Evolutionary conservation across 2,113 vertebrate genomes (phyloP).

Genomic region (Anhinga rufa): DNA sequence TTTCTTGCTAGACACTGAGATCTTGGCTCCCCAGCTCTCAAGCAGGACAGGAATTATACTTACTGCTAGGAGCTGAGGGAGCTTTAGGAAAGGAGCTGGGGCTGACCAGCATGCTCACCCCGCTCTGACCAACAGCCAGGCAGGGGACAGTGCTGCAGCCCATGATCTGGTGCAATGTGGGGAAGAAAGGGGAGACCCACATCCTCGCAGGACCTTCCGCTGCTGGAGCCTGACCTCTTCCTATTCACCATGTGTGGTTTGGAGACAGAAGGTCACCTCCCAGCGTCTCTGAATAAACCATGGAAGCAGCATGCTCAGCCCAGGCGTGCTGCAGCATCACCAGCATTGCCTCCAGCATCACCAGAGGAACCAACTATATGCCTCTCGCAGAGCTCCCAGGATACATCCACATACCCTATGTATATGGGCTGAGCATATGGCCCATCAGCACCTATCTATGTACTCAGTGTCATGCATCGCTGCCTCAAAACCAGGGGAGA

Average conservation of each 20-base stretch:
- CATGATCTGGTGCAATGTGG: rapidly evolving
- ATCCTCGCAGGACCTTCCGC: background rate
- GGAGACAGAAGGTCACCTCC: background rate
- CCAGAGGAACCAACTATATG: background rate
- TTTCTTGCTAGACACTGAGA: background rate
- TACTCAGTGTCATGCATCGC: background rate
- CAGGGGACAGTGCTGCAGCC: background rate
- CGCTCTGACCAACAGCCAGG: background rate
- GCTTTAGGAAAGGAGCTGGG: background rate
- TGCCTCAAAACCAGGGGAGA: background rate
- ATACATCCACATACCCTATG: background rate
- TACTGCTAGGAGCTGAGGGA: background rate
- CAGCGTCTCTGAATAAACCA: background rate
- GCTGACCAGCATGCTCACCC: background rate
- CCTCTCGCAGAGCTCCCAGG: background rate
- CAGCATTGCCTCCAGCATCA: background rate
- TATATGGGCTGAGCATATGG: background rate
- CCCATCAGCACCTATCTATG: background rate
- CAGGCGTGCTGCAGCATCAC: background rate
- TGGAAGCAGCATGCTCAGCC: background rate
- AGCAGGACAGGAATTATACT: background rate
- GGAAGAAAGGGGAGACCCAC: background rate
- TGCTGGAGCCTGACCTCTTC: background rate
- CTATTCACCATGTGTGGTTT: rapidly evolving
- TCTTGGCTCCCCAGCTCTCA: background rate